Evolutionary conservation across 2,888 invertebrate species (phyloP).

Genomic region (Clanis bilineata): DNA sequence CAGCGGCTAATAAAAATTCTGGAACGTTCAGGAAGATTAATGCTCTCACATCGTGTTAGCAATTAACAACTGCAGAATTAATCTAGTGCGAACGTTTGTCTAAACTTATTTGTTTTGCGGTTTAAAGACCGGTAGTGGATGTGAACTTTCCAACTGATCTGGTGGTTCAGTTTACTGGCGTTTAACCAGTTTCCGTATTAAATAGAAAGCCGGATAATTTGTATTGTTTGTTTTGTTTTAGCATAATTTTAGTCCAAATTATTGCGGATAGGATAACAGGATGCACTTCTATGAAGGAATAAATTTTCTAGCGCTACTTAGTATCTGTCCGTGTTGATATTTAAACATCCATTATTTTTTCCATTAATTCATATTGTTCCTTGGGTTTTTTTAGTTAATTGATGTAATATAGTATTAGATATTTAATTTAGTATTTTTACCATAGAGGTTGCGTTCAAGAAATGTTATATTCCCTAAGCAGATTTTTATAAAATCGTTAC

Average conservation of each 20-base stretch:
- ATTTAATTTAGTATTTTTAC: too few relatives aligned
- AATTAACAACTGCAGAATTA: background rate
- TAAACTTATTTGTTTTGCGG: constrained; percentile 8
- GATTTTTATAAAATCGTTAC: too few relatives aligned
- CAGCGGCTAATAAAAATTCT: background rate
- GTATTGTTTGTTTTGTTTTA: background rate
- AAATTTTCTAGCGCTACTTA: background rate
- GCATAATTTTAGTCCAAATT: background rate
- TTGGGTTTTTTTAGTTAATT: too few relatives aligned
- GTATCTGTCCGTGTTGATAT: too few relatives aligned
- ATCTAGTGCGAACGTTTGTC: constrained; percentile 1
- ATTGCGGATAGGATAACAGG: background rate
- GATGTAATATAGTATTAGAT: too few relatives aligned
- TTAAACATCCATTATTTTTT: too few relatives aligned
- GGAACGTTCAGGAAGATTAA: background rate
- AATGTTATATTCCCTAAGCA: too few relatives aligned
- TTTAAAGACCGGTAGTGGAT: background rate
- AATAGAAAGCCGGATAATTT: background rate
- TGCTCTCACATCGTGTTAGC: background rate
- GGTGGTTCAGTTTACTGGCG: background rate
- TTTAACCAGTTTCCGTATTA: background rate
- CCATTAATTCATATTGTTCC: too few relatives aligned
- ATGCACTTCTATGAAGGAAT: background rate
- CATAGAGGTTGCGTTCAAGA: too few relatives aligned
- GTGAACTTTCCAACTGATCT: background rate